Base-by-base conservation (phyloP, 2,888 invertebrate species). In the Chrysolina oricalcia region DNA sequence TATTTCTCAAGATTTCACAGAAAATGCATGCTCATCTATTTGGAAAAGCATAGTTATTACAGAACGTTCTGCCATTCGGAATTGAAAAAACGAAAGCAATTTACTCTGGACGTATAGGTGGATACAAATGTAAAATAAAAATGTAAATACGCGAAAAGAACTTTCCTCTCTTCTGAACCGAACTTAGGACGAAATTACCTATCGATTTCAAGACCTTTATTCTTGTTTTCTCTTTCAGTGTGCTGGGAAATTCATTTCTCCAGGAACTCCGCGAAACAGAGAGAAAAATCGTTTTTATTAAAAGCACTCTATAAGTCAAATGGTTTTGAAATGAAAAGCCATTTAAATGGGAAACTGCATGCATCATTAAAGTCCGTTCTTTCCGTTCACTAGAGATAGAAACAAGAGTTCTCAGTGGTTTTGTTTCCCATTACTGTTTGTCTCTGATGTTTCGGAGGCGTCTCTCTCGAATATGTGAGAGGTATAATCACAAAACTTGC, bases 251-350 rank as follows among this genome's bases (percentile, higher is more conserved):
- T 35, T 59, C 59, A 13, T 27, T 27, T 59, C 35, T 27, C 35
- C 59, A 59, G 59, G 8, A 59, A n/a, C n/a, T 23, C 4, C 21
- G 53, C 21, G 19, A 10, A 53, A 19, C 13, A 53, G 19, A 59
- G 59, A 59, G 59, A 59, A 35, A 56, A 59, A 59, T 59, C 59
- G 35, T 35, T 35, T 59, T 59, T 59, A 35, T 59, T n/a, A 59
- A 59, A 59, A 59, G 59, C 59, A 35, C 59, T 59, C 59, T 59
- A 59, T 59, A 59, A 59, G 59, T 59, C 59, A 15, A 35, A 59
- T 59, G n/a, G n/a, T 66, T 66, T 35, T 23, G 43, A 48, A 67
- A 27, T 67, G 67, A 67, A 50, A 35, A 67, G 10, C 35, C 17
- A 48, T 35, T 35, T 43, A 67, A 50, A 35, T 21, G 50, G 21